A percentile compares a stretch with the other conserved stretches of the same genome.
phyloP scores from a whole-genome alignment of 1,140 invertebrate species.

The Aphidius ervi region DNA sequence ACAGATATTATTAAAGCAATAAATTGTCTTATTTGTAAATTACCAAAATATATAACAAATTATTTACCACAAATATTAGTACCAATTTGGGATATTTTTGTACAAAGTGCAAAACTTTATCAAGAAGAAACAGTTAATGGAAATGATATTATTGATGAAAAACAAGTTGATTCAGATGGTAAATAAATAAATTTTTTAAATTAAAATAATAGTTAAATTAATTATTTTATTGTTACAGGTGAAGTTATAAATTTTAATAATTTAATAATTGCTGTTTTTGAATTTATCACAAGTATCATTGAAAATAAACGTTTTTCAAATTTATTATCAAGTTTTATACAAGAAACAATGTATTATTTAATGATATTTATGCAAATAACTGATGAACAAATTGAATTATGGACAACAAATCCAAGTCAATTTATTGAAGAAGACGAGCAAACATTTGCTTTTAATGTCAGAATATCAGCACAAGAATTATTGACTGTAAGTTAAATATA shows the following conservation, averaged over 20 bases:
- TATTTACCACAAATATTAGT: slow-evolving; percentile 66
- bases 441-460: slow-evolving; percentile 67
- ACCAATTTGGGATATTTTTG: slow-evolving; percentile 69
- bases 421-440: slow-evolving; percentile 80
- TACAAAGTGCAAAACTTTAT: slow-evolving; percentile 65
- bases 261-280: slow-evolving; percentile 73
- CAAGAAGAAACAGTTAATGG: slow-evolving; percentile 60
- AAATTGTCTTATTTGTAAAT: slow-evolving; percentile 61
- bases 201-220: no score
- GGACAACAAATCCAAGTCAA: slow-evolving; percentile 68
- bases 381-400: slow-evolving; percentile 68
- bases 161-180: slow-evolving; percentile 57
- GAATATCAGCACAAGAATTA: slow-evolving; percentile 72
- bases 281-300: slow-evolving; percentile 67
- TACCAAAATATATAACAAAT: slow-evolving; percentile 63
- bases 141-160: slow-evolving; percentile 48
- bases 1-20: slow-evolving; percentile 72
- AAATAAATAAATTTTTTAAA: slow-evolving; percentile 18
- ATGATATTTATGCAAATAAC: slow-evolving; percentile 77
- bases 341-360: slow-evolving; percentile 71
- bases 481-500: slow-evolving; percentile 53
- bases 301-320: slow-evolving; percentile 60
- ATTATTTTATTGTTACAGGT: slow-evolving; percentile 49
- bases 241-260: slow-evolving; percentile 71
- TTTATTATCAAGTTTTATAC: slow-evolving; percentile 63